Percentiles rank a stretch among this genome's conserved stretches.
Conservation (phyloP, 2,113 vertebrate genomes). For the Paramisgurnus dabryanus region DNA sequence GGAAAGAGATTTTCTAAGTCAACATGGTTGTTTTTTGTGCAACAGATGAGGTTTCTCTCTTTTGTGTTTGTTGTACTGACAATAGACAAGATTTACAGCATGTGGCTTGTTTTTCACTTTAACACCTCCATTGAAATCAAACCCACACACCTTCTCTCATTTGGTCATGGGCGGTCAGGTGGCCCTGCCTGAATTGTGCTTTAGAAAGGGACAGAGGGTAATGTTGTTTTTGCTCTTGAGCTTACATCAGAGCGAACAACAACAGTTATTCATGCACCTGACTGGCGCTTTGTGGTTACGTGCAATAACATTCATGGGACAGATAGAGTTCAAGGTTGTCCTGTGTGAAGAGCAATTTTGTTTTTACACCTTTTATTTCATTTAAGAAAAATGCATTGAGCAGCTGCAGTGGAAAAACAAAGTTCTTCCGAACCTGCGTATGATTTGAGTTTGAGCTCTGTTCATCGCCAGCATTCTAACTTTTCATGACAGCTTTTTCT, state of each 20-base stretch:
- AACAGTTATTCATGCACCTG: background rate
- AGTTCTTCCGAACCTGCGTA: slow-evolving; percentile 14
- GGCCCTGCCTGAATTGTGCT: slow-evolving; percentile 39
- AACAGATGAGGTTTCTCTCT: background rate
- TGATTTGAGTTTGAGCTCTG: slow-evolving; percentile 14
- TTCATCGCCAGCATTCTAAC: background rate
- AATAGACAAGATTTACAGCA: background rate
- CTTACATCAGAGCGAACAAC: slow-evolving; percentile 2
- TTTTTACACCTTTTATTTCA: background rate
- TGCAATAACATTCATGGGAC: background rate
- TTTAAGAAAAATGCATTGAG: background rate
- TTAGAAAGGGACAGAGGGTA: slow-evolving; percentile 32
- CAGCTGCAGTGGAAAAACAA: background rate
- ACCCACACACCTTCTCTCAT: slow-evolving; percentile 15
- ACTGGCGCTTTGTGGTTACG: background rate
- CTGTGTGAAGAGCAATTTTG: background rate
- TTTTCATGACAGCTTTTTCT: background rate
- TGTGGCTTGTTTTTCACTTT: slow-evolving; percentile 36
- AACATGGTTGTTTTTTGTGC: slow-evolving; percentile 21
- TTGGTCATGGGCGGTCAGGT: slow-evolving; percentile 33
- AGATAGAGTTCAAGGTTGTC: background rate
- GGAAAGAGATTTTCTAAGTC: slow-evolving; percentile 14
- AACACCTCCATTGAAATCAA: slow-evolving; percentile 40
- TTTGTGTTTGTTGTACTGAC: background rate
- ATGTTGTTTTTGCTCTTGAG: slow-evolving; percentile 60